Evolutionary conservation across 2,797 vertebrate species (phyloP), one percentile per base, ranked within the genome.

Genomic region (Naso thynnoides): DNA sequence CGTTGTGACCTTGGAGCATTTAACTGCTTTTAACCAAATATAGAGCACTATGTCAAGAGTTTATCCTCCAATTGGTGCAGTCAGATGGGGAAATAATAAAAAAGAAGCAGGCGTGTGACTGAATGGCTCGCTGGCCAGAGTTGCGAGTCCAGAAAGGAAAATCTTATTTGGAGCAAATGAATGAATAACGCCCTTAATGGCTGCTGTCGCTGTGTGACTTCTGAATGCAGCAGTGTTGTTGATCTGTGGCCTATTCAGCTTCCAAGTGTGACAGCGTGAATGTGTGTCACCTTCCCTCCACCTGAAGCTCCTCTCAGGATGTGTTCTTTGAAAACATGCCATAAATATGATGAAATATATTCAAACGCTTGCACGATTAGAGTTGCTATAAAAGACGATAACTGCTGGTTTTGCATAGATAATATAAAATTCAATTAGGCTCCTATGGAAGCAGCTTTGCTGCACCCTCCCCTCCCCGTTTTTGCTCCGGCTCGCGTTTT

Each of bases 1-100:
- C 57, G 44, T 85, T 88, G 18, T 87, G 74, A 79, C 81, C 67
- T 57, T 18, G 44, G 67, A 61, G 72, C 29, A 33, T 87, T 91
- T 87, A 82, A 82, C 66, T 59, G 61, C 45, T 13, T 80, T 76
- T 39, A 77, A 84, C 73, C 39, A 54, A 82, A 79, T 74, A 66
- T 47, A 67, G 70, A 70, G 69, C 69, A 56, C 59, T 70, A 77
- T 84, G 86, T 83, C 78, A 67, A 49, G 65, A 77, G 78, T 86
- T 83, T 79, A 82, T 63, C 63, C 76, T 50, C 7, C 75, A 15
- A 62, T 49, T 69, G 8, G 15, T 76, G 77, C 18, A 61, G 74
- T 78, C 61, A 42, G 14, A 73, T 42, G 62, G 59, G 70, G 55
- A 82, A 52, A 69, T n/a, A 57, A 74, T 56, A 59, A 78, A 87